Evolutionary conservation across 1,140 invertebrate genomes (phyloP).

Genomic region (Cecropterus lyciades): DNA sequence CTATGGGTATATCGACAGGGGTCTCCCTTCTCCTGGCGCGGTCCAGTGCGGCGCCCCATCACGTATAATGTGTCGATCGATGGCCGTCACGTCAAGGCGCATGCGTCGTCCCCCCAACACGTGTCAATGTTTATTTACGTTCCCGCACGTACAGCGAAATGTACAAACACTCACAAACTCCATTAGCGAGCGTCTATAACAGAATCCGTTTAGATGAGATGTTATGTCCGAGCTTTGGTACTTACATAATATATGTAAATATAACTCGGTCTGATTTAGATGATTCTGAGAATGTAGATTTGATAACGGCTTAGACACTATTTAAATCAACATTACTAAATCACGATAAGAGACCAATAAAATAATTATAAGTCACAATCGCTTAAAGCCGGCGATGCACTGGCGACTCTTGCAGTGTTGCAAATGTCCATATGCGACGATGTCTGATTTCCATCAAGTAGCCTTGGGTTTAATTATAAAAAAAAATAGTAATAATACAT

Average conservation of each 20-base stretch:
- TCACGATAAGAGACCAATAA: too few species aligned
- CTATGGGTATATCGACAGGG: neutral
- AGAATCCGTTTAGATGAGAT: constrained; percentile 18
- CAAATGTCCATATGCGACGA: too few species aligned
- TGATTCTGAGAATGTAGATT: neutral
- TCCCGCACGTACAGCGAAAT: constrained; percentile 46
- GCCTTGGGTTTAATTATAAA: too few species aligned
- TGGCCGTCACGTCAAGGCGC: constrained; percentile 47
- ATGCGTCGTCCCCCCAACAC: constrained; percentile 60
- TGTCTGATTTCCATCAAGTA: too few species aligned
- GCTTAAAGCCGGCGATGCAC: too few species aligned
- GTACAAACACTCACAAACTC: constrained; percentile 17
- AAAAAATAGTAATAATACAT: too few species aligned
- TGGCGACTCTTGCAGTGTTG: too few species aligned
- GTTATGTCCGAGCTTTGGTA: neutral
- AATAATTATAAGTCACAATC: too few species aligned
- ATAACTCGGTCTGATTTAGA: neutral
- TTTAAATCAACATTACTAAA: too few species aligned
- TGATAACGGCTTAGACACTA: too few species aligned
- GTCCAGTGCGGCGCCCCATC: constrained; percentile 32
- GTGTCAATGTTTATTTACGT: constrained; percentile 82
- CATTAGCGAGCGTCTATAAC: constrained; percentile 11
- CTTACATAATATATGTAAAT: neutral
- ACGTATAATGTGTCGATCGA: constrained; percentile 59
- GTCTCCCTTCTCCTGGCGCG: neutral